A percentile compares a stretch with the other conserved stretches of the same genome.
Evolutionary conservation across 2,113 vertebrate genomes (phyloP).

Genomic region (Pycnonotus jocosus): DNA sequence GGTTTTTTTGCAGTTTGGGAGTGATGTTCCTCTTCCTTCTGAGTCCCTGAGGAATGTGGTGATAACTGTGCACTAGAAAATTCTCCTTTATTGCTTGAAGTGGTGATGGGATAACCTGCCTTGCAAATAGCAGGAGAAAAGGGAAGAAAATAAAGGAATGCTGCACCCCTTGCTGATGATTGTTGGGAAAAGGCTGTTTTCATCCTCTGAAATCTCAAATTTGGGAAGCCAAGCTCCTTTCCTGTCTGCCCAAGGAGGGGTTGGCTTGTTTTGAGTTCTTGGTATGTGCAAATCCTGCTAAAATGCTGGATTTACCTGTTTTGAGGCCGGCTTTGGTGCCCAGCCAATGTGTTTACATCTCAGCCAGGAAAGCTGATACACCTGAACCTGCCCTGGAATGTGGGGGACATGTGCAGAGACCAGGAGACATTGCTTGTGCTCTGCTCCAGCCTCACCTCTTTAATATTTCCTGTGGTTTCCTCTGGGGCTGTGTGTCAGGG

Average conservation of each 20-base stretch:
- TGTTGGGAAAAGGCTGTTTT: neutral
- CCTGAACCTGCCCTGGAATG: neutral
- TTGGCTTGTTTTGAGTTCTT: neutral
- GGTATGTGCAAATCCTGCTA: neutral
- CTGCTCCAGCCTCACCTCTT: neutral
- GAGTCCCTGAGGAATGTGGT: neutral
- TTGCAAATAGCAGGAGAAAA: neutral
- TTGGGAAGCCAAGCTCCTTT: neutral
- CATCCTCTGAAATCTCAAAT: neutral
- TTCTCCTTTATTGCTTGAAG: neutral
- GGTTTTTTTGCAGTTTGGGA: neutral
- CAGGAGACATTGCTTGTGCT: neutral
- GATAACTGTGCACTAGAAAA: neutral
- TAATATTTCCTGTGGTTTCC: neutral
- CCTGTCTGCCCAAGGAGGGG: neutral
- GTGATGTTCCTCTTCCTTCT: neutral
- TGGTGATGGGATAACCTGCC: neutral
- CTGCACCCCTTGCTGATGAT: neutral
- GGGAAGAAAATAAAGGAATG: neutral
- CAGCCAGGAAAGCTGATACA: neutral
- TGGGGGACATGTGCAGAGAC: neutral
- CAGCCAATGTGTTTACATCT: neutral
- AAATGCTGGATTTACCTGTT: neutral
- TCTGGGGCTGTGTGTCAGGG: neutral
- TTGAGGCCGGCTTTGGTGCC: neutral